Evolutionary conservation across 2,888 invertebrate species (phyloP).

Genomic region (Dysmachus trigonus): DNA sequence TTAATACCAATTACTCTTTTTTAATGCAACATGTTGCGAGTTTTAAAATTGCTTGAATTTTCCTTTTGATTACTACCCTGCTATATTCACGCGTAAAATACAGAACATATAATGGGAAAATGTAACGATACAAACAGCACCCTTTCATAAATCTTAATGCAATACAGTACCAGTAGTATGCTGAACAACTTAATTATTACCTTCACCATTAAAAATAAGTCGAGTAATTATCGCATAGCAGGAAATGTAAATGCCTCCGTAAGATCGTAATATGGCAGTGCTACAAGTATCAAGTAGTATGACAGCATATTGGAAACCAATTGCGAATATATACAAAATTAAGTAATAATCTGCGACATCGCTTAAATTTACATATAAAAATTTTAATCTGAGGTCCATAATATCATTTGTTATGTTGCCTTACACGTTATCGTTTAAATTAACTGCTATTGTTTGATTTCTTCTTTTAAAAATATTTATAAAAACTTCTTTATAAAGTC

Average conservation of each 20-base stretch:
- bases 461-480: conserved; percentile 18
- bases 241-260: neutral
- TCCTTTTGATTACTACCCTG: too few relatives aligned
- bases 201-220: neutral
- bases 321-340: neutral
- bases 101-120: too few relatives aligned
- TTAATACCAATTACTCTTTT: too few relatives aligned
- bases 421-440: conserved; percentile 18
- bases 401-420: conserved; percentile 15
- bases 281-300: neutral
- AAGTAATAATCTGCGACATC: neutral
- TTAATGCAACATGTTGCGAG: too few relatives aligned
- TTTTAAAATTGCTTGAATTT: too few relatives aligned
- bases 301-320: conserved; percentile 2
- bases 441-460: conserved; percentile 19
- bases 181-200: too few relatives aligned
- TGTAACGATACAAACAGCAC: too few relatives aligned
- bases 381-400: conserved; percentile 30
- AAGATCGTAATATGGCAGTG: neutral
- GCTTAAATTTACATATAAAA: conserved; percentile 9
- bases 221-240: neutral
- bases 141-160: too few relatives aligned
- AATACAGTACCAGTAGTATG: too few relatives aligned
- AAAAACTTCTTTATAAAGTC: conserved; percentile 30
- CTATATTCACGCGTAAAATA: too few relatives aligned